Conservation (phyloP, 2,113 vertebrate species). For the Cephalopholis sonnerati region DNA sequence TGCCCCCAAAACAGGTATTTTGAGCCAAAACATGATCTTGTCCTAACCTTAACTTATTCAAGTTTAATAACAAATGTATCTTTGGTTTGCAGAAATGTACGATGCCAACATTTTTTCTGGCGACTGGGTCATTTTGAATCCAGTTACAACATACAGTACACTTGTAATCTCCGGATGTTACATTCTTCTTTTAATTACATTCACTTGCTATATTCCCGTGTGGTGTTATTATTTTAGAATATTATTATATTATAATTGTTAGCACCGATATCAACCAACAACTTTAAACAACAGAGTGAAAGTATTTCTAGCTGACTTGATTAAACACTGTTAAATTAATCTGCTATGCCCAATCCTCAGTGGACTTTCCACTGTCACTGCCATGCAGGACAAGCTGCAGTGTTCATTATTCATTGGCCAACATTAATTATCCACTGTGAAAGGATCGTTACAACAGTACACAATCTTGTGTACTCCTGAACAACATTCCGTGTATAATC, state of each 20-base stretch:
- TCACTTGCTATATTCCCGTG: neutral
- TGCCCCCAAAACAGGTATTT: too few species aligned
- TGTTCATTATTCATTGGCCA: neutral
- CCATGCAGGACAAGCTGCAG: neutral
- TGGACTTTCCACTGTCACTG: neutral
- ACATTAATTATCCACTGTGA: neutral
- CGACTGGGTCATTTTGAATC: neutral
- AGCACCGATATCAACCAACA: neutral
- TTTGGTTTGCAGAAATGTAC: too few species aligned
- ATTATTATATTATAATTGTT: neutral
- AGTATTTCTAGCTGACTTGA: slow-evolving; percentile 3
- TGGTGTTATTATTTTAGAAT: neutral
- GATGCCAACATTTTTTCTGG: too few species aligned
- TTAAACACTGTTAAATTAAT: slow-evolving; percentile 6
- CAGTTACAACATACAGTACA: neutral
- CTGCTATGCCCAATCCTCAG: neutral
- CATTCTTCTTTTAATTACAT: neutral
- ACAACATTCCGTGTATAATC: neutral
- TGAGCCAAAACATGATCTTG: too few species aligned
- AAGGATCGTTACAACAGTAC: neutral
- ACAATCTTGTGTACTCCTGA: neutral
- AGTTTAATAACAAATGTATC: too few species aligned
- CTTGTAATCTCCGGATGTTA: neutral
- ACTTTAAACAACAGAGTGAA: neutral
- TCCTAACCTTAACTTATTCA: too few species aligned